Percentiles rank a stretch among this genome's conserved stretches.
These are phyloP conservation scores for Ecdyonurus torrentis DNA, from an alignment of 2,888 invertebrate species.

Conservation along the genomic window DNA sequence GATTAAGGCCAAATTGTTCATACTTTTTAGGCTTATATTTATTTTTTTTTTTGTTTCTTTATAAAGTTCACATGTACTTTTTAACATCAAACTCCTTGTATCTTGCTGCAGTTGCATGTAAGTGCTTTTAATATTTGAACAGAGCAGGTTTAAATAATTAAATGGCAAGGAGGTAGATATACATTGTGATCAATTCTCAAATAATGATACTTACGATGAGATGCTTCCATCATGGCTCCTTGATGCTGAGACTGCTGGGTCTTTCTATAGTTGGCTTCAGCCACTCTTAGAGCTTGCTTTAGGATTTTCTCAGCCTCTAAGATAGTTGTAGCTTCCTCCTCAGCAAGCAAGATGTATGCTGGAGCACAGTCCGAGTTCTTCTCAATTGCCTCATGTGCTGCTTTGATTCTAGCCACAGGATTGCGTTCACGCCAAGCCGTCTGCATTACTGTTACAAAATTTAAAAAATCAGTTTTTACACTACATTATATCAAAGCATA, in stretches of 20 bases:
- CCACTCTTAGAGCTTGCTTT: constrained; percentile 66
- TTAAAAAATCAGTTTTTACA: too few species aligned
- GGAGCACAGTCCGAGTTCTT: constrained; percentile 84
- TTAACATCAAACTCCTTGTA: too few species aligned
- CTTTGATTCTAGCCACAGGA: constrained; percentile 75
- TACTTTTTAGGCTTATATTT: too few species aligned
- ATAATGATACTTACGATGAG: constrained; percentile 42
- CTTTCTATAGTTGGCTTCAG: constrained; percentile 62
- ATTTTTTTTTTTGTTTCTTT: too few species aligned
- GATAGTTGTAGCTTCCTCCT: constrained; percentile 91
- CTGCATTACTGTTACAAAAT: constrained; percentile 52
- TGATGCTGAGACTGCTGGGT: constrained; percentile 69
- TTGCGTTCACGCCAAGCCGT: constrained; percentile 94
- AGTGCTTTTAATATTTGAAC: too few species aligned
- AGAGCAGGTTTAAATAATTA: too few species aligned
- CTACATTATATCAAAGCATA: neutral
- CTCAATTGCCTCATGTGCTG: constrained; percentile 76
- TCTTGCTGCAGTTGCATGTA: too few species aligned
- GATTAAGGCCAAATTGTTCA: too few species aligned
- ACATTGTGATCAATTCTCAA: too few species aligned
- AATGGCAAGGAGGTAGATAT: too few species aligned
- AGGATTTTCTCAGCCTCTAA: constrained; percentile 69
- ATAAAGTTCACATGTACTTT: too few species aligned
- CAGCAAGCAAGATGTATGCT: constrained; percentile 86
- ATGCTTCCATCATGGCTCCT: constrained; percentile 51